phyloP scores from a whole-genome alignment of 2,113 vertebrate species.

The Pimephales promelas region DNA sequence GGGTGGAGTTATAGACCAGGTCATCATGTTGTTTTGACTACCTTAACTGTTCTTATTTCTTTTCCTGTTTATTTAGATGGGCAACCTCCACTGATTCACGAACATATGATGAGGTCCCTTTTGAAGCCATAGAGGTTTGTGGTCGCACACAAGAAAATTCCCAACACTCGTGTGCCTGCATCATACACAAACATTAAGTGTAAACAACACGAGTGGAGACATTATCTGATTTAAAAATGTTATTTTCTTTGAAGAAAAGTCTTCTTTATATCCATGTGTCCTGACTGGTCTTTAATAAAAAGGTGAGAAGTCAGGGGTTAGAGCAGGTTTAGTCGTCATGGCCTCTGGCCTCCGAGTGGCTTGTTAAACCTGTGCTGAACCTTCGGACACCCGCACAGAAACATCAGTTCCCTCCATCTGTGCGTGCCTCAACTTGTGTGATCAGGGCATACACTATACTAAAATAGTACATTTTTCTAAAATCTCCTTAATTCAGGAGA shows the following conservation, averaged over 20 bases:
- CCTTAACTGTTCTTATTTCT: background rate
- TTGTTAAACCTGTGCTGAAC: slow-evolving; percentile 63
- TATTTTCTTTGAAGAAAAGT: no score
- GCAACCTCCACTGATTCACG: slow-evolving; percentile 81
- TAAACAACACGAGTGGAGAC: background rate
- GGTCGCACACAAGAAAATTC: background rate
- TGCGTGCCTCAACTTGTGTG: background rate
- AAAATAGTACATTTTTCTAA: background rate
- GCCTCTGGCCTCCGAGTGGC: slow-evolving; percentile 51
- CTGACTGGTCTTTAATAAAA: background rate
- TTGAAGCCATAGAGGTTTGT: slow-evolving; percentile 71
- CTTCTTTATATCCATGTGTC: background rate
- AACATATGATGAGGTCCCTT: slow-evolving; percentile 91
- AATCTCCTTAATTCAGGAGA: no score
- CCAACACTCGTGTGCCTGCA: background rate
- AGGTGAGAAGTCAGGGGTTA: slow-evolving; percentile 47
- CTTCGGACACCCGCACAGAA: slow-evolving; percentile 46
- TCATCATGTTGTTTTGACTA: background rate
- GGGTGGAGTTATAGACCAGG: background rate
- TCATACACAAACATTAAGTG: background rate
- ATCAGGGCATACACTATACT: background rate
- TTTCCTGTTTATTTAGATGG: slow-evolving; percentile 77
- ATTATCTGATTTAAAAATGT: background rate
- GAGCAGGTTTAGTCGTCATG: slow-evolving; percentile 9
- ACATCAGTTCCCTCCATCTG: background rate